Evolutionary conservation across 2,888 invertebrate genomes (phyloP).

Genomic region (Beris chalybata): DNA sequence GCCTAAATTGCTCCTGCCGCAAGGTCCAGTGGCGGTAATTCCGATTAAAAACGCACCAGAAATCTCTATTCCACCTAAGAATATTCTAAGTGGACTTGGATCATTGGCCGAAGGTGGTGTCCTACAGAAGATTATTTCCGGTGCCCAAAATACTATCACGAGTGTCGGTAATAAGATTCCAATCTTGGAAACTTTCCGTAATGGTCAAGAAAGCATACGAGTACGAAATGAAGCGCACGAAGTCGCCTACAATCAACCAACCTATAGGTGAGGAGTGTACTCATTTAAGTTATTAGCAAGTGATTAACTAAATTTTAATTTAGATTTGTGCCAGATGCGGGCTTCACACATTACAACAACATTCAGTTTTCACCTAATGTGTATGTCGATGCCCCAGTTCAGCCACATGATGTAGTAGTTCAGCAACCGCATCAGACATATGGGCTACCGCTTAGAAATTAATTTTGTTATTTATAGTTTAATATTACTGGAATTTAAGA

Average conservation of each 20-base stretch:
- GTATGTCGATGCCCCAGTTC: neutral
- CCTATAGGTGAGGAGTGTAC: neutral
- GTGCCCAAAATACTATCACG: neutral
- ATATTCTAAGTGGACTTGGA: neutral
- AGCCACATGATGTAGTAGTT: neutral
- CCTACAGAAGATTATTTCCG: neutral
- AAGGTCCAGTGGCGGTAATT: constrained; percentile 12
- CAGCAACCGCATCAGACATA: constrained; percentile 8
- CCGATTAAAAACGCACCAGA: constrained; percentile 8
- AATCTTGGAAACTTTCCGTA: neutral
- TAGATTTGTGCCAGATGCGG: neutral
- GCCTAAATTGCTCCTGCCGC: neutral
- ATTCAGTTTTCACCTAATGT: neutral
- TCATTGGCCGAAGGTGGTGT: neutral
- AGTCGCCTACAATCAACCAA: neutral
- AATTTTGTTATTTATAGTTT: too few species aligned
- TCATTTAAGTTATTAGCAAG: too few species aligned
- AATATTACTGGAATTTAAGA: too few species aligned
- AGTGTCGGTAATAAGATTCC: neutral
- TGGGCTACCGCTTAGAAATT: neutral
- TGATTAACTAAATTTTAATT: too few species aligned
- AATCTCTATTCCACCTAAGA: neutral
- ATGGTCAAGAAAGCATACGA: neutral
- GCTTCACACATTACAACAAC: neutral
- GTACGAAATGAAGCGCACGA: neutral